Percentiles rank a stretch among this genome's conserved stretches.
These are phyloP conservation scores for Geotrypetes seraphini DNA, from an alignment of 2,797 vertebrate genomes.

Conservation along the genomic window DNA sequence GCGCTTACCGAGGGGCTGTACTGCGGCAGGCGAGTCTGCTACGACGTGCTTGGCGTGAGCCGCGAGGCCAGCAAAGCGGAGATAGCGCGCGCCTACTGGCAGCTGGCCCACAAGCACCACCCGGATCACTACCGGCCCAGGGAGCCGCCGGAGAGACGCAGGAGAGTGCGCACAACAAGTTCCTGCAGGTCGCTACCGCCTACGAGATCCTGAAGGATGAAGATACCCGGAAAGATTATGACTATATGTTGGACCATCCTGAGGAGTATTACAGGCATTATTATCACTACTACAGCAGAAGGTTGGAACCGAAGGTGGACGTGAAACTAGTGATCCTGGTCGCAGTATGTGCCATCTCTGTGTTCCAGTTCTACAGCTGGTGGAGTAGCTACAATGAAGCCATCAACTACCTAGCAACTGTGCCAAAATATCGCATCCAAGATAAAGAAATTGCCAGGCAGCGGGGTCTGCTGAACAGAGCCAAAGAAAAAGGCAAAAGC, in stretches of 20 bases:
- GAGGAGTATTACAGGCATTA: slow-evolving; percentile 94
- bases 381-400: slow-evolving; percentile 94
- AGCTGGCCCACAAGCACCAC: slow-evolving; percentile 83
- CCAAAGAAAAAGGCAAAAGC: slow-evolving; percentile 87
- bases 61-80: slow-evolving; percentile 74
- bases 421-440: slow-evolving; percentile 92
- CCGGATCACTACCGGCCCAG: slow-evolving; percentile 70
- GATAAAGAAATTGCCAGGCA: slow-evolving; percentile 85
- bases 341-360: slow-evolving; percentile 80
- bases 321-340: slow-evolving; percentile 84
- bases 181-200: slow-evolving; percentile 82
- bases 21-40: slow-evolving; percentile 80
- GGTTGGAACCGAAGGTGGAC: slow-evolving; percentile 82
- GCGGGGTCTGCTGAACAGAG: slow-evolving; percentile 80
- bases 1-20: slow-evolving; percentile 82
- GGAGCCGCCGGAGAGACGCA: slow-evolving; percentile 22
- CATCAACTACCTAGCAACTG: slow-evolving; percentile 84
- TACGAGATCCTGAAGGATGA: slow-evolving; percentile 89
- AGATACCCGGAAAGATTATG: slow-evolving; percentile 84
- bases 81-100: slow-evolving; percentile 86
- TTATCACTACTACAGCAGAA: slow-evolving; percentile 86
- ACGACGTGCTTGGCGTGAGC: slow-evolving; percentile 85
- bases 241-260: slow-evolving; percentile 94
- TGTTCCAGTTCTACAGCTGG: slow-evolving; percentile 97
- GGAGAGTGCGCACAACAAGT: slow-evolving; percentile 62